Evolutionary conservation across 2,113 vertebrate genomes (phyloP).

Genomic region (Plectropomus leopardus): DNA sequence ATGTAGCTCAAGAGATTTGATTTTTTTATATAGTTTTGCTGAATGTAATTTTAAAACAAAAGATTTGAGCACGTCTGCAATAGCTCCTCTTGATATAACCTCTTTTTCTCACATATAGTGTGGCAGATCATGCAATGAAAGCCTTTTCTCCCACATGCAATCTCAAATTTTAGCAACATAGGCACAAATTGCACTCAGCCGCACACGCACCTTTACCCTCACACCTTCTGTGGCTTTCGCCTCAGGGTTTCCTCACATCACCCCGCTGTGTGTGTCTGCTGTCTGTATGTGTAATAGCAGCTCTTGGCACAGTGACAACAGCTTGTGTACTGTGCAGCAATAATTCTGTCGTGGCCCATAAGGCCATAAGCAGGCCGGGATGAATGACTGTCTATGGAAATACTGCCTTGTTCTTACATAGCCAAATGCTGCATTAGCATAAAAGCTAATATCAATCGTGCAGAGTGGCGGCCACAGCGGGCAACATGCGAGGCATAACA

Average conservation of each 20-base stretch:
- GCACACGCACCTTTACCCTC: constrained; percentile 35
- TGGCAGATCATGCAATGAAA: background rate
- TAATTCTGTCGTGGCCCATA: constrained; percentile 77
- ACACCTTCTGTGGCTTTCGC: constrained; percentile 25
- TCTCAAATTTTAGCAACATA: constrained; percentile 18
- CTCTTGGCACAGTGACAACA: constrained; percentile 72
- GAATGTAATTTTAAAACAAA: background rate
- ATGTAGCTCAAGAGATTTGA: background rate
- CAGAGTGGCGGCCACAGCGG: constrained; percentile 51
- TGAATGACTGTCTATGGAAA: constrained; percentile 77
- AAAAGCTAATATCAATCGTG: constrained; percentile 81
- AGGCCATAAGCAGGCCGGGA: constrained; percentile 73
- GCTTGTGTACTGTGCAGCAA: constrained; percentile 73
- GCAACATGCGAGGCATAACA: constrained; percentile 66
- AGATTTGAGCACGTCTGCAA: background rate
- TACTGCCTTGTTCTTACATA: constrained; percentile 78
- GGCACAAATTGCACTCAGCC: constrained; percentile 12
- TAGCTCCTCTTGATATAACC: background rate
- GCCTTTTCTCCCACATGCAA: constrained; percentile 1
- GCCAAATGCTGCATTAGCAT: constrained; percentile 83
- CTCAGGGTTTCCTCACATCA: constrained; percentile 46
- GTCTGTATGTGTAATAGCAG: constrained; percentile 57
- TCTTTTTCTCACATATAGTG: background rate
- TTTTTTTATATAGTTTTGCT: background rate
- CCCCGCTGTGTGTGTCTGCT: constrained; percentile 63